Evolutionary conservation across 2,797 vertebrate species (phyloP), one percentile per base, ranked within the genome.

Genomic region (Phalloptychus januarius): DNA sequence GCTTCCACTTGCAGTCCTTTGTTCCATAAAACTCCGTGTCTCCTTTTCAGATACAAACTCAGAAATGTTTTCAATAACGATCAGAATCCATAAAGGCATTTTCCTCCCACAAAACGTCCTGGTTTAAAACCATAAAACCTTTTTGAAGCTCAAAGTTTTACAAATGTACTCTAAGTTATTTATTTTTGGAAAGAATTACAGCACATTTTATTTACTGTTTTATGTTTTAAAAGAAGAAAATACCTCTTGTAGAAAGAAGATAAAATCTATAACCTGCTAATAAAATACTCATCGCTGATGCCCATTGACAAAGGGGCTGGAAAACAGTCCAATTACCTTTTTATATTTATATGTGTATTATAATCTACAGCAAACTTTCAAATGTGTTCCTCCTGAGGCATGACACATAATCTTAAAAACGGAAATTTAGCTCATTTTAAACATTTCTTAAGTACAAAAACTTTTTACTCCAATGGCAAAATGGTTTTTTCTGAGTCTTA

Each of bases 1-100:
- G 44, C 58, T 75, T 92, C 69, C 81, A 77, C 54, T 83, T 28
- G 25, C 76, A 38, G 52, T 80, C 2, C 36, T 75, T 56, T 23
- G 15, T 33, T 46, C 10, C 42, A 16, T n/a, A 13, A n/a, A 2
- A 1, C 4, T 40, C 20, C 10, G 36, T 7, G 0, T 2, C 23
- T 25, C 5, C 12, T 70, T 45, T 70, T 70, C 67, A 67, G 31
- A 20, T 4, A 36, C 20, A 40, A 40, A 38, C 18, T 67, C 61
- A 20, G 18, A 7, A 33, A 67, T 23, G 63, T 3, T 67, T 36
- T 25, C 61, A 67, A 12, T 10, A 67, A 36, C 18, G 4, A 11
- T 23, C 13, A 23, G 2, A 20, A 65, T 36, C 58, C 31, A 16
- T 1, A 38, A 18, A 65, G 18, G 6, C 15, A 20, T 36, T 63